Evolutionary conservation across 1,140 invertebrate species (phyloP), one percentile per base, ranked within the genome.

Genomic region (Drosophila trapezifrons): DNA sequence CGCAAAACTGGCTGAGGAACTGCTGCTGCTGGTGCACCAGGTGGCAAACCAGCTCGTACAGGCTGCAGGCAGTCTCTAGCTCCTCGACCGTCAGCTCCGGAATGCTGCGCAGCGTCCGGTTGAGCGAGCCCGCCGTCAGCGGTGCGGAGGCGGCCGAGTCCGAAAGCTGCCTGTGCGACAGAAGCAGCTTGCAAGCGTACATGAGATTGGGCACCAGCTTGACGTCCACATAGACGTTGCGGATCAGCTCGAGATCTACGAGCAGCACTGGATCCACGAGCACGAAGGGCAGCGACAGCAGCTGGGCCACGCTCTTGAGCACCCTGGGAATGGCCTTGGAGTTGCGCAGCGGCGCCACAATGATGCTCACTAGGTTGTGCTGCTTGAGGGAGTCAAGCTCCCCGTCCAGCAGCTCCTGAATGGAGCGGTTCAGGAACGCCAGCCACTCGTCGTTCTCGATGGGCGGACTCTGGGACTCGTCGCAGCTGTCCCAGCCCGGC

Each of bases 361-460:
- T 94, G 76, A 96, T 95, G 35, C 94, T 94, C 35, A 96, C 94
- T 83, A 96, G 95, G 90, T 95, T 96, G 27, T 95, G 93, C 80
- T 96, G 95, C 15, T 94, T 94, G 1, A 96, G 91, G 2, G 95
- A 96, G 65, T 94, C 95, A 3, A 96, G 93, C 91, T 96, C 96
- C 1, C 95, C 95, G 42, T 95, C 94, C 92, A 97, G 94, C 1
- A 96, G 93, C 92, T 96, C 95, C 82, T 93, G 94, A 77, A 95
- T 95, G 51, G 95, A 94, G 42, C 94, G 93, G 81, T 95, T 94
- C 4, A 97, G 71, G 93, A 97, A 94, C 54, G 95, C 94, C 89
- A 96, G 93, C 96, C 96, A 97, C 92, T 97, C 96, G 69, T 97
- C 96, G 72, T 96, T 95, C 92, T 97, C 96, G 54, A 97, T 96